Evolutionary conservation across 2,888 invertebrate species (phyloP), one percentile per base, ranked within the genome.

Genomic region (Ennomos quercinarius): DNA sequence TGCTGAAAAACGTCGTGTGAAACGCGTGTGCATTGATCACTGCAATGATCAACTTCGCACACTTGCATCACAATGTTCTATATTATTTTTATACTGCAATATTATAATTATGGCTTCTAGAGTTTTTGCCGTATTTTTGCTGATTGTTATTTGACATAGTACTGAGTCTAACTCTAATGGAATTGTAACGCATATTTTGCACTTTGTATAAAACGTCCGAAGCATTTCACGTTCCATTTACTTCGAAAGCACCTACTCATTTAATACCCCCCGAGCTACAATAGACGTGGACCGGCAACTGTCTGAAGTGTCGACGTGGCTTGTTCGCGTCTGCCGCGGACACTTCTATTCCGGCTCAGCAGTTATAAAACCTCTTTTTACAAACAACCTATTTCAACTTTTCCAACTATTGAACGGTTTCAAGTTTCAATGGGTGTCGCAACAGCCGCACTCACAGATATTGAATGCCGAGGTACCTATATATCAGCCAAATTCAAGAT

Each of bases 341-440:
- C 62, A 47, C 45, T 46, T 60, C 58, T 56, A 65, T 67, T 64
- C 64, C 56, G 47, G 44, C 59, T 65, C 68, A 65, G 61, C 65
- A 64, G 70, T 66, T 59, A 62, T 60, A 62, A 27, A 50, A 52
- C 57, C 52, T 50, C 49, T 54, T 59, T 57, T 60, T 61, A 57
- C 47, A 44, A 51, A 59, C 57, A 44, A 51, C 57, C 57, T 53
- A 49, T 61, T 57, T 38, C 49, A 56, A 61, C 53, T 61, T 57
- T 52, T 49, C 50, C 45, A 35, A 53, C 61, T 42, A 55, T 61
- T 52, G 49, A 60, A 46, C 60, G 27, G 43, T 58, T 64, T 55
- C 58, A 58, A 63, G 43, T 58, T 64, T 55, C 58, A 58, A 63
- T 61, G 50, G 47, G 49, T 57, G 39, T 48, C 52, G 44, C 39